Evolutionary conservation across 2,888 invertebrate species (phyloP).

Genomic region (Microctonus aethiopoides): DNA sequence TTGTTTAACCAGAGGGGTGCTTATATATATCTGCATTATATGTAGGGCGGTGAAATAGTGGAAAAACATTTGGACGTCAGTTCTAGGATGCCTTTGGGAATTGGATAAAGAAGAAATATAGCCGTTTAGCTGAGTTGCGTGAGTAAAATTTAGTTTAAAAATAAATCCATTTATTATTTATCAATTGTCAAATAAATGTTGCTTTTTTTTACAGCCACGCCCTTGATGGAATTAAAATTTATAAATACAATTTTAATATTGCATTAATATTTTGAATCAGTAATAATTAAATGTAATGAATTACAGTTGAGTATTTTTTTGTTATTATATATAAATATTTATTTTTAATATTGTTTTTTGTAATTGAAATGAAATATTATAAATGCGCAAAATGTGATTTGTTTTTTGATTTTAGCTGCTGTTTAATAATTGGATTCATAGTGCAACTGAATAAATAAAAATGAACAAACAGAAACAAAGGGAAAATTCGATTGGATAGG

Average conservation of each 20-base stretch:
- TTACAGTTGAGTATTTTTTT: neutral
- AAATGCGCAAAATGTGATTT: neutral
- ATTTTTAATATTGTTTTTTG: no score
- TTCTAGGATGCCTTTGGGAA: constrained; percentile 3
- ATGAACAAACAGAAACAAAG: neutral
- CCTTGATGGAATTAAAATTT: neutral
- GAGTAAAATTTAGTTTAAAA: neutral
- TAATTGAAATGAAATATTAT: no score
- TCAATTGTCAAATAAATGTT: neutral
- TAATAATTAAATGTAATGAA: neutral
- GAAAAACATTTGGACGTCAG: neutral
- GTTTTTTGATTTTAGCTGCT: neutral
- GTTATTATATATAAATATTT: no score
- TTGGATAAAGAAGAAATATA: constrained; percentile 9
- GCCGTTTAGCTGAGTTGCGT: constrained; percentile 10
- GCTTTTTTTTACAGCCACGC: neutral
- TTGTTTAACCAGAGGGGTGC: neutral
- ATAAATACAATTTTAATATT: neutral
- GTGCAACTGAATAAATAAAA: no score
- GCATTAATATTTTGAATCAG: no score
- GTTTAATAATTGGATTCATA: no score
- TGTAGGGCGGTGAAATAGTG: constrained; percentile 1
- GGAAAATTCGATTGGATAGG: neutral
- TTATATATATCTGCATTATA: neutral
- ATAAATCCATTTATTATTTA: constrained; percentile 9